Base-by-base conservation (phyloP, 2,113 vertebrate species). In the Neolamprologus brichardi region DNA sequence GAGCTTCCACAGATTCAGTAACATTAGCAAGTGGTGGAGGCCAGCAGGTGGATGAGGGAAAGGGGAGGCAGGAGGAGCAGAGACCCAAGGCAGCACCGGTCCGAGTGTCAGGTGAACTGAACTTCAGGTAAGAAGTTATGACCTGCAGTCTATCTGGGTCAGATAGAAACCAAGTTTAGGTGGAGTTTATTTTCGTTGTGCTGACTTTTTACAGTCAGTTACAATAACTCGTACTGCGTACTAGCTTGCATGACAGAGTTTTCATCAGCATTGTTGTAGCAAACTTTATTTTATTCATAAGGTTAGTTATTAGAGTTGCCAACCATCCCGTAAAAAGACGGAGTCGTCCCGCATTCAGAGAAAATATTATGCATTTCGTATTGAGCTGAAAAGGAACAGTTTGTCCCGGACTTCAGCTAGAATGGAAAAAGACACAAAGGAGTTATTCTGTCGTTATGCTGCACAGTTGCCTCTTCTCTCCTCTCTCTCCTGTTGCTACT, bases 31-130 rank as follows among this genome's bases (percentile, higher is more conserved):
- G 49, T 51, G 49, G 49, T 51, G 49, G 46, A 51, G 46, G 46
- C 46, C 0, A 0, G 46, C 8, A 51, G 17, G 17, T 51, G 46
- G 46, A 18, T 51, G 46, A 52, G 51, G 3, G 18, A 52, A 10
- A 52, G 3, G 18, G 5, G 51, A 52, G 5, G 18, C 51, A 20
- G 51, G 9, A 20, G 51, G 18, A n/a, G 8, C 1, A 52, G 49
- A 51, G 8, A n/a, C 49, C 18, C 18, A 0, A n/a, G 49, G 18
- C 8, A 1, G 49, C 49, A 1, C 49, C 0, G 8, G 49, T 52
- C 49, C 2, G 1, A 51, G 49, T 52, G 49, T 51, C 18, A n/a
- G 49, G 49, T 51, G 49, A 51, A 51, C 49, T 51, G 49, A 51
- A n/a, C 18, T 51, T 51, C 49, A 51, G 49, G 49, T 51, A 51